Percentiles rank a stretch among this genome's conserved stretches.
These are phyloP conservation scores for Nemapogon koenigi DNA, from an alignment of 2,888 invertebrate species.

Conservation along the genomic window DNA sequence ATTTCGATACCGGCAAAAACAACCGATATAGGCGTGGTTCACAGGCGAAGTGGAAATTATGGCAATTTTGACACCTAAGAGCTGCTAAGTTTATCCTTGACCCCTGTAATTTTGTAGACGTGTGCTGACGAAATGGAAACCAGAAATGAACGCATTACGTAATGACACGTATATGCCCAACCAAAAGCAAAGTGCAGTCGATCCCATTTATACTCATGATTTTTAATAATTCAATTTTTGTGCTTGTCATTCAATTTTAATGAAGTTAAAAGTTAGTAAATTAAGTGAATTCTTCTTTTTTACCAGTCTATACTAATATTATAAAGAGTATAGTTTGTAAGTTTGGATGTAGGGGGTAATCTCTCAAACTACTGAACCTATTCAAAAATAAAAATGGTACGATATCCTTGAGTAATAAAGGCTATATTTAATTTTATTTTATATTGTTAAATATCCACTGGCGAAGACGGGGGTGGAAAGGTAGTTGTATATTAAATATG, in stretches of 20 bases:
- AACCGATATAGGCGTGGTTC: constrained; percentile 34
- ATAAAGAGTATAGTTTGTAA: no score
- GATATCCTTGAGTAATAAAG: no score
- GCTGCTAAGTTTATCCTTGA: constrained; percentile 52
- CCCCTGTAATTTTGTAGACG: constrained; percentile 52
- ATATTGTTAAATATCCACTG: no score
- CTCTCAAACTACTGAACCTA: no score
- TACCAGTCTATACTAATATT: no score
- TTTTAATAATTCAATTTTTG: constrained; percentile 41
- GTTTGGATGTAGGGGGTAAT: no score
- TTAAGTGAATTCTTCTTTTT: constrained; percentile 2
- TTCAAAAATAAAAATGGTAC: no score
- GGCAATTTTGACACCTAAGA: constrained; percentile 63
- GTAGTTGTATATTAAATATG: no score
- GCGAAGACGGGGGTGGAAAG: no score
- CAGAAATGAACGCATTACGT: constrained; percentile 22
- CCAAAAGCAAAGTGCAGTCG: no score
- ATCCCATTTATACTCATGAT: constrained; percentile 31
- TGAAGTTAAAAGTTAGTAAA: constrained; percentile 24
- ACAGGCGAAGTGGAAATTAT: constrained; percentile 47
- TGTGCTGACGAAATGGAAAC: constrained; percentile 30
- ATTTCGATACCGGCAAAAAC: constrained; percentile 19
- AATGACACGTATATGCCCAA: constrained; percentile 5
- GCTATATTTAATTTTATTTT: no score
- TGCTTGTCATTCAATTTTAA: constrained; percentile 53